Evolutionary conservation across 2,113 vertebrate genomes (phyloP).

Genomic region (Corythoichthys haematopterus): DNA sequence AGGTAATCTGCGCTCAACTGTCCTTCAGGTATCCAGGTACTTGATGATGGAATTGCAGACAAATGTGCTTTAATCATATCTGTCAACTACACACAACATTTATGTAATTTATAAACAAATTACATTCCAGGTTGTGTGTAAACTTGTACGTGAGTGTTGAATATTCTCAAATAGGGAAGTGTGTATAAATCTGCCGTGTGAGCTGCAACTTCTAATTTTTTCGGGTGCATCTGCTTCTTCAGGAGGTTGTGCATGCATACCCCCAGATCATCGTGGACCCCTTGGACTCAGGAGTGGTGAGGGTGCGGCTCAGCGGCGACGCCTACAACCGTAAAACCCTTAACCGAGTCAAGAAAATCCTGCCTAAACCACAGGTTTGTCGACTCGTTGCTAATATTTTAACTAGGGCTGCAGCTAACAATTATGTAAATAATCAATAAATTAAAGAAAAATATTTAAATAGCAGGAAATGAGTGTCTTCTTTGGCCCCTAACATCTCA

Average conservation of each 20-base stretch:
- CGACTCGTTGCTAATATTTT: not conserved
- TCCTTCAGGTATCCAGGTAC: not conserved
- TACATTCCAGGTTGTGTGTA: not conserved
- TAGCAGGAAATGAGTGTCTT: too few relatives aligned
- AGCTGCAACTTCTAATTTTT: not conserved
- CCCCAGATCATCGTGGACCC: slow-evolving; percentile 79
- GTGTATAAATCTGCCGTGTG: not conserved
- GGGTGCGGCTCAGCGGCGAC: slow-evolving; percentile 79
- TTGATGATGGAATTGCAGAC: not conserved
- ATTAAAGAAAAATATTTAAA: too few relatives aligned
- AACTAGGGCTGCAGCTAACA: not conserved
- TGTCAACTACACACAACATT: not conserved
- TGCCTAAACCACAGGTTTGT: slow-evolving; percentile 83
- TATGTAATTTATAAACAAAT: not conserved
- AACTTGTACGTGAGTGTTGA: not conserved
- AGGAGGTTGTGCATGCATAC: slow-evolving; percentile 83
- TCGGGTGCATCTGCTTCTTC: slow-evolving; percentile 3
- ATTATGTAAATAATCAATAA: too few relatives aligned
- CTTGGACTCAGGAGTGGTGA: slow-evolving; percentile 75
- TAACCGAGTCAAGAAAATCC: slow-evolving; percentile 86
- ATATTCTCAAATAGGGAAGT: not conserved
- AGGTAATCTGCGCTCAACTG: slow-evolving; percentile 60
- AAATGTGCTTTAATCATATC: not conserved
- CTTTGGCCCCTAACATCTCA: too few relatives aligned
- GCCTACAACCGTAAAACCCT: slow-evolving; percentile 91